These are phyloP conservation scores for Epicauta chinensis DNA, from an alignment of 1,140 invertebrate species.

Conservation along the genomic window DNA sequence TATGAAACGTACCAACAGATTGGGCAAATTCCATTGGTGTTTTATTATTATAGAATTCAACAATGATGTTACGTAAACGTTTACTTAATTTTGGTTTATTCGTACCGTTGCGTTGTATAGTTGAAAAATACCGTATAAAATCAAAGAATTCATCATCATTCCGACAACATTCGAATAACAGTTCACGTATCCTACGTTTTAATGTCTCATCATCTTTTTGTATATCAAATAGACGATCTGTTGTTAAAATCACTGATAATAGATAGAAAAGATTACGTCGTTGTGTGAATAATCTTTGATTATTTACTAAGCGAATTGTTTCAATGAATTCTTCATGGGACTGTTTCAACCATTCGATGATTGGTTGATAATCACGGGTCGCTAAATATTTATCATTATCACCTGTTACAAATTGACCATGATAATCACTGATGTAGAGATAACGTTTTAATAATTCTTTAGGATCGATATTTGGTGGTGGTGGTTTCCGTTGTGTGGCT, in stretches of 20 bases:
- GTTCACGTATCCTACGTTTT: too few species aligned
- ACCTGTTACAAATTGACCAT: slow-evolving; percentile 17
- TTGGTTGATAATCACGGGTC: neutral
- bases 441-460: slow-evolving; percentile 22
- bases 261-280: slow-evolving; percentile 20
- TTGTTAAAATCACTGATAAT: slow-evolving; percentile 5
- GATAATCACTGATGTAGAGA: slow-evolving; percentile 15
- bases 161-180: slow-evolving; percentile 43
- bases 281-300: slow-evolving; percentile 18
- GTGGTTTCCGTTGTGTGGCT: too few species aligned
- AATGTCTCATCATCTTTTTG: too few species aligned
- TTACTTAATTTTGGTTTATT: slow-evolving; percentile 45
- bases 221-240: too few species aligned
- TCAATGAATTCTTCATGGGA: slow-evolving; percentile 18
- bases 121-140: slow-evolving; percentile 46
- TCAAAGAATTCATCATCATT: slow-evolving; percentile 50
- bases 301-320: slow-evolving; percentile 18
- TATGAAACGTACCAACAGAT: slow-evolving; percentile 49
- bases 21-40: slow-evolving; percentile 49
- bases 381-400: slow-evolving; percentile 20
- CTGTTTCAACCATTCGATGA: neutral
- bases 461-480: too few species aligned
- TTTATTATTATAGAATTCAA: slow-evolving; percentile 52
- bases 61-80: slow-evolving; percentile 48
- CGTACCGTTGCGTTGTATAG: slow-evolving; percentile 26